These are phyloP conservation scores for Menura novaehollandiae DNA, from an alignment of 2,113 vertebrate genomes.

Conservation along the genomic window DNA sequence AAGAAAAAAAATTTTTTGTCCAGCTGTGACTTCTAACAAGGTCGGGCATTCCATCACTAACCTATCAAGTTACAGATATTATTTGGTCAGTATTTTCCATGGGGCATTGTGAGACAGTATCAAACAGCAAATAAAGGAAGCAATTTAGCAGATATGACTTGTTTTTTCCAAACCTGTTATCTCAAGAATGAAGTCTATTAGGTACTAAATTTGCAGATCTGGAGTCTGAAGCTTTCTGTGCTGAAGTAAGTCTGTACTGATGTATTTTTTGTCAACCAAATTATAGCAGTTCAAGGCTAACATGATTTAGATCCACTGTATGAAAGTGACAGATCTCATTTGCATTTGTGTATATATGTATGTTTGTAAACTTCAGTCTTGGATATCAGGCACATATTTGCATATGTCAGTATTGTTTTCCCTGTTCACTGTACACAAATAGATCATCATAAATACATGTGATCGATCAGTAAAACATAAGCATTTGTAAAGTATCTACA, in stretches of 20 bases:
- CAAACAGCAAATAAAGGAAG: not conserved
- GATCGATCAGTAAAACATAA: not conserved
- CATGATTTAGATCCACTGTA: not conserved
- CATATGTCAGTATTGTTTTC: not conserved
- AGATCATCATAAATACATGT: not conserved
- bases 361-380: not conserved
- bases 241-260: not conserved
- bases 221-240: not conserved
- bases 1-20: not conserved
- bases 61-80: not conserved
- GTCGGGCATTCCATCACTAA: not conserved
- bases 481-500: not conserved
- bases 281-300: not conserved
- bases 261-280: not conserved
- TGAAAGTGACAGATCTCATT: not conserved
- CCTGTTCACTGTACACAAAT: not conserved
- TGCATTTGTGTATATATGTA: not conserved
- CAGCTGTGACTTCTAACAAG: not conserved
- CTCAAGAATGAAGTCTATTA: not conserved
- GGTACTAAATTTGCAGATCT: not conserved
- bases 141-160: not conserved
- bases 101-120: not conserved
- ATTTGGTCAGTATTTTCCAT: not conserved
- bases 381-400: not conserved
- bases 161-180: not conserved